These are phyloP conservation scores for Amiota minor DNA, from an alignment of 2,888 invertebrate genomes.

Conservation along the genomic window DNA sequence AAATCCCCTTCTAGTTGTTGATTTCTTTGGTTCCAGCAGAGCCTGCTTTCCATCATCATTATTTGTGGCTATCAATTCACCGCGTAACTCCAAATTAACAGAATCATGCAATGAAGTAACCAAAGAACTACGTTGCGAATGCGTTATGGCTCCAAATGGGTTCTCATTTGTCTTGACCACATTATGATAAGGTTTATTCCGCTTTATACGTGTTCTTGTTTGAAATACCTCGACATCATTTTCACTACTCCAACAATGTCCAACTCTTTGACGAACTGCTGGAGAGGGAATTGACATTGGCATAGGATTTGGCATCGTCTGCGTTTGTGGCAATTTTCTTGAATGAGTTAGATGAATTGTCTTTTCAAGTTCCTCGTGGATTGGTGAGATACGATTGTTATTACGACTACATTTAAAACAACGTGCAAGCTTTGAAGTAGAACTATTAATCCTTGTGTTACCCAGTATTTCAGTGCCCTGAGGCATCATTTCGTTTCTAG, in stretches of 20 bases:
- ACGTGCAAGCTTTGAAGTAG: constrained; percentile 45
- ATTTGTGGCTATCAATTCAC: constrained; percentile 43
- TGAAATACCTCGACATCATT: constrained; percentile 50
- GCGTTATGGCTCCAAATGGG: not conserved
- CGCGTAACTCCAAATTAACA: constrained; percentile 44
- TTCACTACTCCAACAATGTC: constrained; percentile 37
- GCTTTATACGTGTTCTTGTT: constrained; percentile 48
- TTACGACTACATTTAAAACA: constrained; percentile 56
- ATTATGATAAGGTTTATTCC: not conserved
- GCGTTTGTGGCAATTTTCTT: not conserved
- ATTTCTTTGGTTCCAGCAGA: not conserved
- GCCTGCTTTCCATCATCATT: constrained; percentile 33
- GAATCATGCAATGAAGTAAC: constrained; percentile 39
- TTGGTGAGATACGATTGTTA: constrained; percentile 55
- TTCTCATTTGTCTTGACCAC: not conserved
- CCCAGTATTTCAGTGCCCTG: not conserved
- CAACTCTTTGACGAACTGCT: not conserved
- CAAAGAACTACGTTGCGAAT: constrained; percentile 38
- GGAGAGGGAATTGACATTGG: not conserved
- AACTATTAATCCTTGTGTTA: not conserved
- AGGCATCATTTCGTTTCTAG: not conserved
- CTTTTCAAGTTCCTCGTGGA: constrained; percentile 50
- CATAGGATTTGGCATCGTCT: constrained; percentile 37
- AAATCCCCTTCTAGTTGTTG: constrained; percentile 13
- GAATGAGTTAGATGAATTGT: not conserved